phyloP scores from a whole-genome alignment of 2,888 invertebrate genomes.

The Arrhopalites spinosus region DNA sequence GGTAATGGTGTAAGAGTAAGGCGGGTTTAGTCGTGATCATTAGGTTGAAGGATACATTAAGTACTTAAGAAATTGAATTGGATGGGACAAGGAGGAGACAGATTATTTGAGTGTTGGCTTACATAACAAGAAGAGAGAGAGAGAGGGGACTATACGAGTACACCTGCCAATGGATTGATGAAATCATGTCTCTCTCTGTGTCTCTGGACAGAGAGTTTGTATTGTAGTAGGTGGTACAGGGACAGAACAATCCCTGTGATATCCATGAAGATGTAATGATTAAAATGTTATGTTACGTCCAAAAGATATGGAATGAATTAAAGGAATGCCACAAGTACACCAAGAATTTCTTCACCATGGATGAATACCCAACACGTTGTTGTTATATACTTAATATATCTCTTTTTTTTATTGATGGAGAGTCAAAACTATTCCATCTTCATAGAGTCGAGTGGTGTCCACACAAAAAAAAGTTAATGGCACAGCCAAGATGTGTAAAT shows the following conservation, averaged over 20 bases:
- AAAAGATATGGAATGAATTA: slow-evolving; percentile 28
- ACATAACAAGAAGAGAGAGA: neutral
- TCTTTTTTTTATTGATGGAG: too few species aligned
- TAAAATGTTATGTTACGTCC: slow-evolving; percentile 20
- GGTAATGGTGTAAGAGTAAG: slow-evolving; percentile 10
- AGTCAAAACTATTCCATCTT: too few species aligned
- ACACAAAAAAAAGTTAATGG: too few species aligned
- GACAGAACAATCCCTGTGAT: neutral
- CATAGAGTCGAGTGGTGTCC: too few species aligned
- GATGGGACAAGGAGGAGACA: slow-evolving; percentile 12
- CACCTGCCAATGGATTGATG: neutral
- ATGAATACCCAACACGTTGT: too few species aligned
- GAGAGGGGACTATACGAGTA: neutral
- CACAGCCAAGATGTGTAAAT: too few species aligned
- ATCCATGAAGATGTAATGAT: slow-evolving; percentile 26
- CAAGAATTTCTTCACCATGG: neutral
- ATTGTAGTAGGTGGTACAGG: neutral
- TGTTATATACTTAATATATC: too few species aligned
- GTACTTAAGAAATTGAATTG: slow-evolving; percentile 20
- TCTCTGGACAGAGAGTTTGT: neutral
- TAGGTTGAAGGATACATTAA: slow-evolving; percentile 15
- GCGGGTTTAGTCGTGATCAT: slow-evolving; percentile 23
- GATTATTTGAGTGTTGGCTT: neutral
- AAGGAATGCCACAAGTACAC: slow-evolving; percentile 9
- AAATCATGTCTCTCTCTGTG: neutral